Percentiles rank a stretch among this genome's conserved stretches.
Conservation (phyloP, 2,113 vertebrate genomes). For the Tinamus guttatus region DNA sequence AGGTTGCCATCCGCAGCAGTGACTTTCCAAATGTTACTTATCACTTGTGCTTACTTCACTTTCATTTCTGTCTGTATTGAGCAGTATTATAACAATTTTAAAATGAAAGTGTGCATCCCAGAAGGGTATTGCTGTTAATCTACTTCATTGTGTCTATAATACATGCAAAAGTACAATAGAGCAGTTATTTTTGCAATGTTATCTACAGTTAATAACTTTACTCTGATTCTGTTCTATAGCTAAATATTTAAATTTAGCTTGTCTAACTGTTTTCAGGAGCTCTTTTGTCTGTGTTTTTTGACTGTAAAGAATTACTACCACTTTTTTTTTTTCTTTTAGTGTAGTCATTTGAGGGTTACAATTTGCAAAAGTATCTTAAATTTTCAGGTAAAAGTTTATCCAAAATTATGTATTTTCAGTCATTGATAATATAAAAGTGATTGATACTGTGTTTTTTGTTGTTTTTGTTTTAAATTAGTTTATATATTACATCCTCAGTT, state of each 20-base stretch:
- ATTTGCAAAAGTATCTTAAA: not conserved
- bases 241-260: not conserved
- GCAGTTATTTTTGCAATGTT: not conserved
- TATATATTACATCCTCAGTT: not conserved
- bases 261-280: not conserved
- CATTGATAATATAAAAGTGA: not conserved
- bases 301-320: too few species aligned
- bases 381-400: not conserved
- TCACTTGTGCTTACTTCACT: not conserved
- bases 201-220: not conserved
- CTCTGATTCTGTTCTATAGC: not conserved
- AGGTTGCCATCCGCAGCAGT: not conserved
- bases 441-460: not conserved
- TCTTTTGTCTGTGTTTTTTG: not conserved
- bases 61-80: not conserved
- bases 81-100: not conserved
- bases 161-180: not conserved
- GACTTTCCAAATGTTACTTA: not conserved
- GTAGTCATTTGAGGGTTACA: not conserved
- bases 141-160: not conserved
- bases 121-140: not conserved
- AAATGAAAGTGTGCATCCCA: not conserved
- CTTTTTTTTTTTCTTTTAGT: not conserved
- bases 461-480: not conserved
- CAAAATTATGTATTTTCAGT: not conserved